Base-by-base conservation (phyloP, 2,113 vertebrate species). In the Caretta caretta region DNA sequence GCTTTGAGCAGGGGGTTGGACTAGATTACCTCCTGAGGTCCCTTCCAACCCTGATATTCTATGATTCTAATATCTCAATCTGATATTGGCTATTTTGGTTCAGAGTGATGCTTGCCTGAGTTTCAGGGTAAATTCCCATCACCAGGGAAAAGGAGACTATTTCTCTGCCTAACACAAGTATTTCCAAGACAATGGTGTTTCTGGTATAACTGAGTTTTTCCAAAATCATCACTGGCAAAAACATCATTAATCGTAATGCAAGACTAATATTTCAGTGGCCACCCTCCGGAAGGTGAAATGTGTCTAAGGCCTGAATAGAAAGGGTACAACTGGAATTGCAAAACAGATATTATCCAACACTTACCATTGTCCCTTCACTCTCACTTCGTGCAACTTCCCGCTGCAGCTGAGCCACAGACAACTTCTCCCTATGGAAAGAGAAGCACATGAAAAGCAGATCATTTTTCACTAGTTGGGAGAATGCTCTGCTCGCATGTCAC, bases 361-460 rank as follows among this genome's bases (percentile, higher is more conserved):
- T 98, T 98, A 99, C 99, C 99, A 99, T 99, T 98, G 99, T 98
- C 98, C 98, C 98, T 98, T 99, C 98, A n/a, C 98, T 99, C 98
- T 98, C 98, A 97, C 98, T 99, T 91, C 98, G 98, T 82, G 98
- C 98, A 90, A 99, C 98, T 98, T 99, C 99, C 93, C 98, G 98
- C 98, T 99, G 99, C 97, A 99, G 98, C 89, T 98, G 98, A 98
- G 99, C 99, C 99, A 99, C 99, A 91, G 99, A 99, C 98, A 99
- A 97, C 98, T 99, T 99, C 98, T 99, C 99, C 98, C 99, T 99
- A 20, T 0, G 92, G 97, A 98, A 97, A 98, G 83, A 98, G 96
- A 97, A 95, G 92, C 35, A 1, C n/a, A 78, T 97, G 95, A 98
- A 88, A 53, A 96, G 96, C 81, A 82, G 92, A 16, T 91, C 89